Evolutionary conservation across 2,113 vertebrate genomes (phyloP), one percentile per base, ranked within the genome.

Genomic region (Pao palembangensis): DNA sequence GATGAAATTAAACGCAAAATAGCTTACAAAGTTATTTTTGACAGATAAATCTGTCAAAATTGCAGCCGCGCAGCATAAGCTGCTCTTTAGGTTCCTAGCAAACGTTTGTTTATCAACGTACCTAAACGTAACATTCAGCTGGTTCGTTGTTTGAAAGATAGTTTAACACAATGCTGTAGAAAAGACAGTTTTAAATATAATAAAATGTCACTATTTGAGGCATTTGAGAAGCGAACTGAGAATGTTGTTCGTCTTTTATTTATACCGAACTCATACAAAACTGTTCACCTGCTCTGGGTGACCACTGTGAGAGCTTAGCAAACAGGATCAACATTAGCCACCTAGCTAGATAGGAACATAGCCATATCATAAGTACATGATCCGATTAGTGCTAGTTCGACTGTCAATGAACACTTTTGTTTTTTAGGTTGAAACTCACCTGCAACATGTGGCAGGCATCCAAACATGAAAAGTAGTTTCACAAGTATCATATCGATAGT

Each of bases 401-500:
- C 49, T 57, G 66, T 38, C 61, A 56, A 28, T 28, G 6, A 28
- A 28, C 25, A 28, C 25, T 28, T 28, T 28, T 4, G 25, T 28
- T 38, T 38, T 12, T 8, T 38, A 38, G 34, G 34, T 38, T 15
- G 5, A 55, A 55, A 84, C 89, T 87, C 72, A 91, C 91, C 88
- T 85, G 69, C 49, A 5, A 75, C 72, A 13, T 80, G 58, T 16
- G 25, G 51, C 42, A 90, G 65, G 66, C 76, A 85, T 83, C 73
- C 88, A 49, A 86, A 38, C 46, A 84, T 10, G 62, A 91, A 11
- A 19, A 86, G 13, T 44, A 87, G 20, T 73, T 84, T 81, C 5
- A 89, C 13, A 55, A 83, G 71, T 65, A 73, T 61, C 88, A 90
- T 91, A 66, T 80, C 76, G 79, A 75, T 81, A 78, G 67, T 53